Evolutionary conservation across 1,140 invertebrate genomes (phyloP), one percentile per base, ranked within the genome.

Genomic region (Solenopsis fugax): DNA sequence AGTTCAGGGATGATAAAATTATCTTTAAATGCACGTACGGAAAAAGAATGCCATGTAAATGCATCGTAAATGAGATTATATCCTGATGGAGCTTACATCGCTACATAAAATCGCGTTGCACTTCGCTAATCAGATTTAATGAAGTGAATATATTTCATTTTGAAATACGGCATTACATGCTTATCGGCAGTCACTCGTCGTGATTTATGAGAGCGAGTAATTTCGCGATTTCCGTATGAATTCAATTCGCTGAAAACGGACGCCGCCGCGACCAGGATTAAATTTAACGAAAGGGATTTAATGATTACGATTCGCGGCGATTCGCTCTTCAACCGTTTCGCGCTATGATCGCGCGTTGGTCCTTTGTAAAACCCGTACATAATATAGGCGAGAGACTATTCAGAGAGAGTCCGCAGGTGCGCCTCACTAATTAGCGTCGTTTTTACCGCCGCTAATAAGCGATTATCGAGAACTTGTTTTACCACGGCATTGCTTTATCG

Each of bases 381-480:
- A n/a, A n/a, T 84, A 84, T 62, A 41, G 4, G n/a, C 5, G 56
- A 75, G 69, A 75, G 65, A 82, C 37, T 34, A 50, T 72, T 60
- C 78, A 45, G 45, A 81, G 64, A 80, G 67, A 48, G 34, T 9
- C 24, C 52, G 78, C 78, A 72, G 78, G 69, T 60, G 54, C 41
- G 41, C 29, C 24, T 62, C 24, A 24, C 69, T 84, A 84, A 84
- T 84, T 73, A 84, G 80, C 54, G n/a, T 29, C 69, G 54, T 84
- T 84, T 84, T 84, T 84, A 84, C 1, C 54, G 54, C 45, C 54
- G 80, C 80, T 84, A 84, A 84, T 84, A 73, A 84, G 54, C 41
- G 69, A 84, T 84, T 84, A 75, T 84, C 45, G 80, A 56, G 75
- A 84, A 84, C 54, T 73, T 84, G 69, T 84, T 84, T 84, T 84